A percentile compares a stretch with the other conserved stretches of the same genome.
These are phyloP conservation scores for Aspidiotus rigidus DNA, from an alignment of 2,888 invertebrate species.

Conservation along the genomic window DNA sequence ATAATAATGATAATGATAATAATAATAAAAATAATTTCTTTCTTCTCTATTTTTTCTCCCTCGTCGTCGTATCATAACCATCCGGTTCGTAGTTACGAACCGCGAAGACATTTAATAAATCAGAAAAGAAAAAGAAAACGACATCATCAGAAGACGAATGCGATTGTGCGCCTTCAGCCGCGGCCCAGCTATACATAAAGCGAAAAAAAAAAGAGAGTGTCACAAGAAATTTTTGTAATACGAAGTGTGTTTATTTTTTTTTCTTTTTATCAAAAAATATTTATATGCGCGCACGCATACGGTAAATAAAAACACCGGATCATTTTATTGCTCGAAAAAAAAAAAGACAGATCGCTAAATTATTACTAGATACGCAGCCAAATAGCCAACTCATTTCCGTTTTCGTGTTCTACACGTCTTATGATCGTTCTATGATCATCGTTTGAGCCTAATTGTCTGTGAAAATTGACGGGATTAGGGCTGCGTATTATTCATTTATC, in stretches of 20 bases:
- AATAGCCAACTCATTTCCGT: slow-evolving; percentile 29
- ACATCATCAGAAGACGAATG: no score
- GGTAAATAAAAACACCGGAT: no score
- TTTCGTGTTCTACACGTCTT: neutral
- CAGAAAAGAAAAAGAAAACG: neutral
- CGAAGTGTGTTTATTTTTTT: no score
- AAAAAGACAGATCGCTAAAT: slow-evolving; percentile 29
- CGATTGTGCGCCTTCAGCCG: no score
- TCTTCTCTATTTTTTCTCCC: no score
- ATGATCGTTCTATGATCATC: slow-evolving; percentile 21
- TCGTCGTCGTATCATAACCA: neutral
- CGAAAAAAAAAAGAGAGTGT: no score
- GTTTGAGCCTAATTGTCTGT: neutral
- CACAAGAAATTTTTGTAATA: no score
- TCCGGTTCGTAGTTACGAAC: neutral
- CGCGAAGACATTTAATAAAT: slow-evolving; percentile 2
- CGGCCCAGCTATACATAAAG: no score
- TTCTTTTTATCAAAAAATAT: no score
- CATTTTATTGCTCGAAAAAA: neutral
- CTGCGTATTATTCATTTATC: neutral
- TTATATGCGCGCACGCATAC: no score
- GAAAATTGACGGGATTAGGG: neutral
- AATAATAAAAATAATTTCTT: no score
- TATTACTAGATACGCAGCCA: slow-evolving; percentile 10
- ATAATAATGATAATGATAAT: no score